These are phyloP conservation scores for Mactromeris polynyma DNA, from an alignment of 2,888 invertebrate genomes.

Conservation along the genomic window DNA sequence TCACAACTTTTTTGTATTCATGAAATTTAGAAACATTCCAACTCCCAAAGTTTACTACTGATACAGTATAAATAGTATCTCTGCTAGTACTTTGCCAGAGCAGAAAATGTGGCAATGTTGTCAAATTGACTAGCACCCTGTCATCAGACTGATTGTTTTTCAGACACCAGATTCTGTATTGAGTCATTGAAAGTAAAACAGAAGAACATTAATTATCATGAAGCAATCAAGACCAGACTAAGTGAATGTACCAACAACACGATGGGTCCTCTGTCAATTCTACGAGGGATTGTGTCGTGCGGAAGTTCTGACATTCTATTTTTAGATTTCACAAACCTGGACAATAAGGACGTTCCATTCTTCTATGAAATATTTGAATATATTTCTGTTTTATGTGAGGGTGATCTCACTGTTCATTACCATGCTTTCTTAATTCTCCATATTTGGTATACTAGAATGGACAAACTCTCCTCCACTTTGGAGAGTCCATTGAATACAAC, in stretches of 20 bases:
- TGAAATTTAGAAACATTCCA: too few species aligned
- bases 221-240: neutral
- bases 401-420: constrained; percentile 71
- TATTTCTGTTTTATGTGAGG: constrained; percentile 66
- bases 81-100: too few species aligned
- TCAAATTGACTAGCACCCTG: too few species aligned
- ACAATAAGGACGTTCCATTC: neutral
- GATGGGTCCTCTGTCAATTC: constrained; percentile 57
- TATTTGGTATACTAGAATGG: constrained; percentile 69
- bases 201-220: neutral
- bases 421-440: constrained; percentile 71
- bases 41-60: too few species aligned
- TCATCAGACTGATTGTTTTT: neutral
- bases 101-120: too few species aligned
- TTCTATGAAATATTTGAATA: constrained; percentile 54
- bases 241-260: constrained; percentile 1
- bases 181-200: neutral
- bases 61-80: too few species aligned
- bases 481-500: constrained; percentile 21
- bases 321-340: neutral
- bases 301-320: constrained; percentile 56
- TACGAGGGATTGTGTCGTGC: constrained; percentile 71
- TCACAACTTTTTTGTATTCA: too few species aligned
- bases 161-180: constrained; percentile 13
- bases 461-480: constrained; percentile 42